A percentile compares a stretch with the other conserved stretches of the same genome.
Conservation (phyloP, 2,113 vertebrate genomes). For the Psephotus haematonotus region DNA sequence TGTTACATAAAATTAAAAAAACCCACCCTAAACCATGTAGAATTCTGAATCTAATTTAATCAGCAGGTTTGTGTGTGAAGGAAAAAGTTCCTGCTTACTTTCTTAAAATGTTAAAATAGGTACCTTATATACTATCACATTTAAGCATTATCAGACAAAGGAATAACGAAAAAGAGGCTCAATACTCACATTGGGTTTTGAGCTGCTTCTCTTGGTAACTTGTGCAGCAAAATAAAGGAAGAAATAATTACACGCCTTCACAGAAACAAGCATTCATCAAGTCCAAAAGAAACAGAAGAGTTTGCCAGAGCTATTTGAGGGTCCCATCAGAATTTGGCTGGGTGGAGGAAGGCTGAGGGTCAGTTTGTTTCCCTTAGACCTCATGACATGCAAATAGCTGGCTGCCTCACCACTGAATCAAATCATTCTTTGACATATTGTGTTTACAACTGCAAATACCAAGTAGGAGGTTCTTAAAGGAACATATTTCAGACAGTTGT, state of each 20-base stretch:
- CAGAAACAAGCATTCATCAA: constrained; percentile 30
- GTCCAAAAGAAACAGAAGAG: constrained; percentile 57
- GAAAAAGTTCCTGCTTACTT: not conserved
- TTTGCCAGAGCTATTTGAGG: constrained; percentile 52
- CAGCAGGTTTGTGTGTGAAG: not conserved
- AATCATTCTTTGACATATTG: constrained; percentile 53
- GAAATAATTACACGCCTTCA: not conserved
- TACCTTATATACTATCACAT: not conserved
- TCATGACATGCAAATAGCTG: constrained; percentile 61
- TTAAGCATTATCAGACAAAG: constrained; percentile 24
- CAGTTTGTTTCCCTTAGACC: constrained; percentile 65
- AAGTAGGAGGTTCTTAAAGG: constrained; percentile 60
- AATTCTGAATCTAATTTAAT: not conserved
- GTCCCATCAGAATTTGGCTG: constrained; percentile 55
- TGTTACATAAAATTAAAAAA: not conserved
- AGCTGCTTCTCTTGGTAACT: constrained; percentile 50
- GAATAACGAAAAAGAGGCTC: not conserved
- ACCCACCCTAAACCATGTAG: not conserved
- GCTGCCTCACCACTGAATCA: constrained; percentile 45
- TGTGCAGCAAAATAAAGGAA: constrained; percentile 31
- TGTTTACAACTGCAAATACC: constrained; percentile 54
- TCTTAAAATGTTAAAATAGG: not conserved
- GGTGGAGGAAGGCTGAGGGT: constrained; percentile 49
- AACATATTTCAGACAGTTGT: constrained; percentile 17
- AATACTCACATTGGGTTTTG: constrained; percentile 70